Base-by-base conservation (phyloP, 2,888 invertebrate species). In the Sepioteuthis lessoniana region DNA sequence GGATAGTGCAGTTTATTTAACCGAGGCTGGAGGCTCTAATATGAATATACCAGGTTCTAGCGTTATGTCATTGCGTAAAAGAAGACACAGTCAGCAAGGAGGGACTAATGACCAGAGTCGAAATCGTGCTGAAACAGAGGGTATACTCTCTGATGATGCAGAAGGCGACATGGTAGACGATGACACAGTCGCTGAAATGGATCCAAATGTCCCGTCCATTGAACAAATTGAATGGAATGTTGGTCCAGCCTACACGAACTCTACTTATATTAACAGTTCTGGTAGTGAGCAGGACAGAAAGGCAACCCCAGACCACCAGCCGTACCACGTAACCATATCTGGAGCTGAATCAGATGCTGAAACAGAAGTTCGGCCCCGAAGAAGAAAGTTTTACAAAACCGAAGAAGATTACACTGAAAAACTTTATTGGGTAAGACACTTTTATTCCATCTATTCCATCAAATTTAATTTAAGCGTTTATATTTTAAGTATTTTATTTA, bases 221-320 rank as follows among this genome's bases (percentile, higher is more conserved):
- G 47, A 92, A 47, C 92, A 92, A 47, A 92, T 92, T 19, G 92
- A 92, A 37, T 92, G 42, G 92, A 92, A 92, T 47, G 31, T 47
- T 46, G 92, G 46, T 31, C 13, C 46, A 4, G 28, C 47, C 46
- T 92, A 46, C 28, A n/a, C 92, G 31, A 47, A 47, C 47, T 47
- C 92, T 35, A 92, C 92, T 4, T 92, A 92, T 10, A 92, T 47
- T 47, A 92, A 92, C 35, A 92, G 92, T n/a, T 92, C 92, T n/a
- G 92, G 47, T 2, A 92, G 92, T 31, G 92, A 92, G 16, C 92
- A 13, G 16, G 76, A 76, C 2, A 76, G 76, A 76, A 76, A 76
- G 13, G 76, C 76, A 35, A 76, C 76, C 1, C 76, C 76, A 10
- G 76, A 76, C n/a, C 76, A 76, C n/a, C 76, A 76, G n/a, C 76